A percentile compares a stretch with the other conserved stretches of the same genome.
Evolutionary conservation across 2,113 vertebrate species (phyloP).

Genomic region (Copsychus sechellarum): DNA sequence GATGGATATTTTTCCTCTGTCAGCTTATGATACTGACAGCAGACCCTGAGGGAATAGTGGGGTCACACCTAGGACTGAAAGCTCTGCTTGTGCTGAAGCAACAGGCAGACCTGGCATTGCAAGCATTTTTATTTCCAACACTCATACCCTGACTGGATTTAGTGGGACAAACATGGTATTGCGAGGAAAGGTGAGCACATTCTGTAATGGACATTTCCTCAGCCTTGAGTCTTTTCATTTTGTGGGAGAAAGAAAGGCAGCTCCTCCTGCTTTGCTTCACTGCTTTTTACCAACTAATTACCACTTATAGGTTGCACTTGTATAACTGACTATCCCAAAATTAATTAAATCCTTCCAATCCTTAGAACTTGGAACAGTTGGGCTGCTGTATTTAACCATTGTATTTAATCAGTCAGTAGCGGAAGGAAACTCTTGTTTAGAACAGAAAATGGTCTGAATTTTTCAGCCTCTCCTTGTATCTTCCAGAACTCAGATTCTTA

Average conservation of each 20-base stretch:
- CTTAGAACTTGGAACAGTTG: background rate
- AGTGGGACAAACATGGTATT: background rate
- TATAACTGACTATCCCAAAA: background rate
- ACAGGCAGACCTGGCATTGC: background rate
- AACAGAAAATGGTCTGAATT: background rate
- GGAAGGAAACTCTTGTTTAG: background rate
- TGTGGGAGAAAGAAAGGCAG: background rate
- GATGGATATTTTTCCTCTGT: background rate
- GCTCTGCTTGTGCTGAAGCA: background rate
- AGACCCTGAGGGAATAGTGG: background rate
- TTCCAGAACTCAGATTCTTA: background rate
- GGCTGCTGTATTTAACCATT: background rate
- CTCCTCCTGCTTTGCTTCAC: background rate
- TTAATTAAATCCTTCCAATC: background rate
- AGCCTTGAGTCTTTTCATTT: background rate
- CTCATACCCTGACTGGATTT: background rate
- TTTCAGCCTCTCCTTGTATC: background rate
- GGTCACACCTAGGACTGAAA: background rate
- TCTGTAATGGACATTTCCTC: background rate
- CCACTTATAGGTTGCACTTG: background rate
- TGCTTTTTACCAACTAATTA: slow-evolving; percentile 9
- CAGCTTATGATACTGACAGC: background rate
- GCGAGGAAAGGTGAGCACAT: background rate
- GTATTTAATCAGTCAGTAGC: background rate
- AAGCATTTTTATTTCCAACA: background rate